Evolutionary conservation across 2,797 vertebrate species (phyloP).

Genomic region (Coluber constrictor): DNA sequence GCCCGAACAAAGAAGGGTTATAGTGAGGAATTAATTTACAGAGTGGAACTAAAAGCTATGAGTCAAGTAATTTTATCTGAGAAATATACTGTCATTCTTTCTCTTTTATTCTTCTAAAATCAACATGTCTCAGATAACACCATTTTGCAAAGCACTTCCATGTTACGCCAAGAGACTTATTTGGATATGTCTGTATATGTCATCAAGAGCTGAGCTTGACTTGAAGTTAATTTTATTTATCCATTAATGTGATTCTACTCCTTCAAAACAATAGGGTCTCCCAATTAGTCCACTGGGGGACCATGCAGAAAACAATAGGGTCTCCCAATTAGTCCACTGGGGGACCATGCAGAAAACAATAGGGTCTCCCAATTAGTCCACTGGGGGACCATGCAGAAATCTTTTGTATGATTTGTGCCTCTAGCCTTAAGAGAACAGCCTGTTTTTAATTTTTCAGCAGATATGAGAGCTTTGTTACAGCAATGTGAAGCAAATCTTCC

Average conservation of each 20-base stretch:
- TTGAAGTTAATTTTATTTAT: neutral
- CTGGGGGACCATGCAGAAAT: neutral
- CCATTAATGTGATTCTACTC: neutral
- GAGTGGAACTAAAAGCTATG: conserved; percentile 21
- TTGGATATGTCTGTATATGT: neutral
- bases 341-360: neutral
- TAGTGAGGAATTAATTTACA: conserved; percentile 39
- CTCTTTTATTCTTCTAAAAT: neutral
- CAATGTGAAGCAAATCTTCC: neutral
- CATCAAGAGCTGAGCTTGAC: neutral
- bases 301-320: neutral
- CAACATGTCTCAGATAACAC: neutral
- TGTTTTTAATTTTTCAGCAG: neutral
- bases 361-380: neutral
- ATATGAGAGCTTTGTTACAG: neutral
- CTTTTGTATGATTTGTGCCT: neutral
- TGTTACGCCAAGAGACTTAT: neutral
- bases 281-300: too few species aligned
- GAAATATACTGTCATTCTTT: neutral
- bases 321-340: too few species aligned
- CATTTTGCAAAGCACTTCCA: neutral
- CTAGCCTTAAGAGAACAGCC: neutral
- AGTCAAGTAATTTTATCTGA: neutral
- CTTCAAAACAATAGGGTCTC: neutral
- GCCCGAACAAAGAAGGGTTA: conserved; percentile 31